These are phyloP conservation scores for Allolobophora icterica DNA, from an alignment of 2,888 invertebrate species.

Conservation along the genomic window DNA sequence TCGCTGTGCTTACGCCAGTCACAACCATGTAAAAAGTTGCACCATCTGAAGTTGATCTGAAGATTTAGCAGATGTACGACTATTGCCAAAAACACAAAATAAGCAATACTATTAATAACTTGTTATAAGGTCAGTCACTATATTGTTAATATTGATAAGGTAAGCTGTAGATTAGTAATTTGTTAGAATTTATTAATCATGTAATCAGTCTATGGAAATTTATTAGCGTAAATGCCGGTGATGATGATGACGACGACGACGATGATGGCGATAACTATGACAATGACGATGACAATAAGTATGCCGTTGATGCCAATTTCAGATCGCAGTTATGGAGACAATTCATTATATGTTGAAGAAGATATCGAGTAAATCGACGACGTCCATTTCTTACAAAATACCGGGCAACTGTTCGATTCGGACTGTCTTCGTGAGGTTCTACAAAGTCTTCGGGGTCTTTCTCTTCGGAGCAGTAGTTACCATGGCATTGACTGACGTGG, in stretches of 20 bases:
- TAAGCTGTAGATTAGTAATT: neutral
- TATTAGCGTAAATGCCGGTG: neutral
- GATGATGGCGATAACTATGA: neutral
- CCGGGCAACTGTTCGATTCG: neutral
- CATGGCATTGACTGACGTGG: constrained; percentile 85
- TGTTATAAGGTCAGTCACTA: neutral
- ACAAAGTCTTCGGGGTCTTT: constrained; percentile 72
- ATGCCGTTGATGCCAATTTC: neutral
- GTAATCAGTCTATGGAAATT: neutral
- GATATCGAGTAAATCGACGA: neutral
- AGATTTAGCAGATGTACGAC: no score
- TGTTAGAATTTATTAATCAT: neutral
- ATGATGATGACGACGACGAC: neutral
- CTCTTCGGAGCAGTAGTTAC: constrained; percentile 84
- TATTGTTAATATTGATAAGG: neutral
- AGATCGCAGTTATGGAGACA: neutral
- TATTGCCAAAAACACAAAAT: neutral
- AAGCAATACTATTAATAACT: neutral
- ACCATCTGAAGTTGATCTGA: no score
- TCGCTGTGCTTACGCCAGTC: no score
- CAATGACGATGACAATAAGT: neutral
- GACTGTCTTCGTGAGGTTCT: constrained; percentile 4
- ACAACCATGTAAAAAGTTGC: no score
- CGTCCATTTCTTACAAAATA: neutral
- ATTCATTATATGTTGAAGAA: neutral